Evolutionary conservation across 2,888 invertebrate genomes (phyloP).

Genomic region (Ichneumoninae sp.): DNA sequence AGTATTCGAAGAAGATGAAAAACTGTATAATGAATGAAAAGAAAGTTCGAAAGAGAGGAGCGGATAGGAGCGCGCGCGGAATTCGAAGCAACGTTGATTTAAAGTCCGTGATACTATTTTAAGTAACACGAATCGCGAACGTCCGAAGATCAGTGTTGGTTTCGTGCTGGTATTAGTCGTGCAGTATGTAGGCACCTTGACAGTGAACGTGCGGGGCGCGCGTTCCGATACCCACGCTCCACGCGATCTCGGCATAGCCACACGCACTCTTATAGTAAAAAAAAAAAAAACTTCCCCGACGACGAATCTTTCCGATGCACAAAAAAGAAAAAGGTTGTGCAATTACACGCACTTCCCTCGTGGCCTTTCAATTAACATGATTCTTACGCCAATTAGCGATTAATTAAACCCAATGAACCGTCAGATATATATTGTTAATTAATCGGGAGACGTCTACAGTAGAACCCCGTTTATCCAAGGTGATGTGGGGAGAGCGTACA

Average conservation of each 20-base stretch:
- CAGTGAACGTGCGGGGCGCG: conserved; percentile 45
- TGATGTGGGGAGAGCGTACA: too few species aligned
- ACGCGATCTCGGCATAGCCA: conserved; percentile 55
- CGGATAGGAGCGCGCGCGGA: conserved; percentile 40
- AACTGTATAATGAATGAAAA: conserved; percentile 32
- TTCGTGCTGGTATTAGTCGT: neutral
- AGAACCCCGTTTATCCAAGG: too few species aligned
- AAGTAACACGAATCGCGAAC: conserved; percentile 47
- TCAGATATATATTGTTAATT: conserved; percentile 14
- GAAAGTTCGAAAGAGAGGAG: conserved; percentile 25
- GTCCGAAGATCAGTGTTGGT: conserved; percentile 4
- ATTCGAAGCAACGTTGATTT: conserved; percentile 58
- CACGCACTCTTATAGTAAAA: conserved; percentile 36
- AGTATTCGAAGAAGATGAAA: conserved; percentile 35
- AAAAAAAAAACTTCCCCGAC: conserved; percentile 3
- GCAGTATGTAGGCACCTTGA: conserved; percentile 52
- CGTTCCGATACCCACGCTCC: conserved; percentile 41
- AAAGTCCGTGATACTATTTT: conserved; percentile 61
- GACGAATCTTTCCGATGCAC: conserved; percentile 20
- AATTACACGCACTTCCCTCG: conserved; percentile 40
- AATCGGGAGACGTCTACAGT: conserved; percentile 8
- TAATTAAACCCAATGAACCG: conserved; percentile 41
- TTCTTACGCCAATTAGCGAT: conserved; percentile 36
- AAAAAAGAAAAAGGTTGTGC: conserved; percentile 30
- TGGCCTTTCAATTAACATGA: conserved; percentile 44